Evolutionary conservation across 1,140 invertebrate genomes (phyloP).

Genomic region (Panulirus ornatus): DNA sequence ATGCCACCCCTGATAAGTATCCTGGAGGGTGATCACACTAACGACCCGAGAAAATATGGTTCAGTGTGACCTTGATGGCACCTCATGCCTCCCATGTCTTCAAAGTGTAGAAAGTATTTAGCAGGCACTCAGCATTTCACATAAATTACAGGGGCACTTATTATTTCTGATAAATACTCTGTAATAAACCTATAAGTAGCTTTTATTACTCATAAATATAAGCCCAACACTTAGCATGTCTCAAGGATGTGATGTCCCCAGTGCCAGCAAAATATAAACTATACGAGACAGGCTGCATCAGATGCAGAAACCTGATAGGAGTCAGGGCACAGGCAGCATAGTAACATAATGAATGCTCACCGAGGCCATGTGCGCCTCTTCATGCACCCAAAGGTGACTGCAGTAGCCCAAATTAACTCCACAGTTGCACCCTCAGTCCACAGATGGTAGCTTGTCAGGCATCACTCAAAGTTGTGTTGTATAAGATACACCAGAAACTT

Average conservation of each 20-base stretch:
- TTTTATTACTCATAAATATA: conserved; percentile 25
- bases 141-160: neutral
- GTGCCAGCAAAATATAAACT: conserved; percentile 6
- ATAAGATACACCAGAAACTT: no score
- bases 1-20: conserved; percentile 45
- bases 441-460: conserved; percentile 9
- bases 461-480: conserved; percentile 31
- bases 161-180: conserved; percentile 45
- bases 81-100: conserved; percentile 41
- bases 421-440: conserved; percentile 5
- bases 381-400: neutral
- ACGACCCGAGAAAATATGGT: conserved; percentile 42
- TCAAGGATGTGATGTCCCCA: neutral
- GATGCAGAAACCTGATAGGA: conserved; percentile 9
- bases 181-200: conserved; percentile 18
- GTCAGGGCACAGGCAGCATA: neutral
- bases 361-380: conserved; percentile 30
- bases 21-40: conserved; percentile 47
- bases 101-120: conserved; percentile 16
- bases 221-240: conserved; percentile 19
- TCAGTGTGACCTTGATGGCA: conserved; percentile 63
- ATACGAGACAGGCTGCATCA: conserved; percentile 14
- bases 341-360: conserved; percentile 27
- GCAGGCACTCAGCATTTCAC: conserved; percentile 40
- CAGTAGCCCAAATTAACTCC: conserved; percentile 1